Evolutionary conservation across 92 coral and sea anemone genomes (phyloP), one percentile per base, ranked within the genome.

Genomic region (Scolanthus callimorphus): DNA sequence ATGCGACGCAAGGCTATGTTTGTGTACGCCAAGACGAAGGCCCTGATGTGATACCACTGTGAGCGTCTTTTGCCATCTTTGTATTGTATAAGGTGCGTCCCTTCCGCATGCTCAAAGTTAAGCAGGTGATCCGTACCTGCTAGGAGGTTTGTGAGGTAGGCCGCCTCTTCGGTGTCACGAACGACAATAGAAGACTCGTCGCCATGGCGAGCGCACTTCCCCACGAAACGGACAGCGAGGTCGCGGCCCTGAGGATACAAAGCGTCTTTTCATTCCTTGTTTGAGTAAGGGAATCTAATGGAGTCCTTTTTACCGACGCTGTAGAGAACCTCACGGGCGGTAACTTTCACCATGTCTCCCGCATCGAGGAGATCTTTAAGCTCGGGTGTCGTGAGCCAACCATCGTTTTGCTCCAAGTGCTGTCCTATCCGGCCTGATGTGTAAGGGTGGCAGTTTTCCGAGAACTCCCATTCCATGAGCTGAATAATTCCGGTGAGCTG

Each of bases 381-480:
- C 0, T 71, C 70, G 3, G 79, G 79, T 34, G 79, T 71, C 1
- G 70, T 60, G 4, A 69, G 17, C 76, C 67, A 69, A 0, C 76
- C 76, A 1, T 49, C 20, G 1, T 70, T 70, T 30, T 47, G 0
- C 24, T 57, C 65, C 46, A 70, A 21, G 46, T 70, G 77, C 17
- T 70, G 65, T 19, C 58, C 68, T 0, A 58, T 31, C 6, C 77
- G 59, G 23, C 77, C 69, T 2, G 29, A 31, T 3, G 68, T 44
- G 59, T 70, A 58, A 11, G 68, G 68, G 1, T 58, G 54, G 26
- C 70, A 29, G 0, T 38, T 52, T 0, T 0, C 11, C 2, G 70
- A 60, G 70, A 71, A 71, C 63, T 51, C 62, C 79, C 70, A 60
- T 17, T 69, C 62, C 25, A 63, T 26, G 25, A 71, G 62, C 51